Evolutionary conservation across 2,113 vertebrate genomes (phyloP).

Genomic region (Tricholaema leucomelas): DNA sequence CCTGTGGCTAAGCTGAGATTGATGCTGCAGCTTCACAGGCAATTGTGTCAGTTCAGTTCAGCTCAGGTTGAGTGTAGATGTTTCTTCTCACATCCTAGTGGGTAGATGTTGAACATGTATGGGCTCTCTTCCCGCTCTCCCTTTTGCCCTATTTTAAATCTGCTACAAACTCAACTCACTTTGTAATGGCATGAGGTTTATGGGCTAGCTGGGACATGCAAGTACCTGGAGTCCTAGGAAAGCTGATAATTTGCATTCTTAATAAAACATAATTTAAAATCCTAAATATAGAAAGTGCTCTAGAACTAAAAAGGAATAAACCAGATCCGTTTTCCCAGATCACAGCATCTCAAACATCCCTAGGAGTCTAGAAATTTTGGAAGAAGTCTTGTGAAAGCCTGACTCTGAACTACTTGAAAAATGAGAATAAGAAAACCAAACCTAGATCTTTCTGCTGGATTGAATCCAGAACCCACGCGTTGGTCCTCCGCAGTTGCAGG

Average conservation of each 20-base stretch:
- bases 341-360: background rate
- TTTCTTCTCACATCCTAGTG: background rate
- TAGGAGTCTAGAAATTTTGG: background rate
- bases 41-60: background rate
- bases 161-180: slow-evolving; percentile 1
- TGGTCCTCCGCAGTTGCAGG: background rate
- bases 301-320: slow-evolving; percentile 15
- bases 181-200: slow-evolving; percentile 22
- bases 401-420: background rate
- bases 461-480: background rate
- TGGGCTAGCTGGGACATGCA: slow-evolving; percentile 53
- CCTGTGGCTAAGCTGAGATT: background rate
- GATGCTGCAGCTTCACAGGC: background rate
- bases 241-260: slow-evolving; percentile 58
- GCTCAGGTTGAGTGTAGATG: background rate
- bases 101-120: background rate
- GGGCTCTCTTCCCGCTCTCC: background rate
- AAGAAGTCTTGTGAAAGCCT: background rate
- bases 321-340: background rate
- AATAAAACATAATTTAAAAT: slow-evolving; percentile 58
- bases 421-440: background rate
- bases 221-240: slow-evolving; percentile 34
- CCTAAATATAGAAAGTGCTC: slow-evolving; percentile 50
- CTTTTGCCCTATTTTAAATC: slow-evolving; percentile 37
- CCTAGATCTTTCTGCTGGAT: background rate